Percentiles rank a stretch among this genome's conserved stretches.
Evolutionary conservation across 1,140 invertebrate species (phyloP).

Genomic region (Nebria ingens): DNA sequence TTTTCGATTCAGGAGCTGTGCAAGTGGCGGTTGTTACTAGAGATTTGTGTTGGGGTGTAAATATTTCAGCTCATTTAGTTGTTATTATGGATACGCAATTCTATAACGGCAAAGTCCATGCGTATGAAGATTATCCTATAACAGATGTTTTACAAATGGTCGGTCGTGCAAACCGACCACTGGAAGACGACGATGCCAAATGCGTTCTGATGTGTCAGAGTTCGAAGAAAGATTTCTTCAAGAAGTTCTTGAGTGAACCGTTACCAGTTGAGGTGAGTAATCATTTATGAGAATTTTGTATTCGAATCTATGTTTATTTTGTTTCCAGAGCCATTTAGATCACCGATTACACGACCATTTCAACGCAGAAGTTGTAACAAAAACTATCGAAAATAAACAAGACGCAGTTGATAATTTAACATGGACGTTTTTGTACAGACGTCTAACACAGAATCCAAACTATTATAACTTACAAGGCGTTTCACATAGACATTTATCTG

Average conservation of each 20-base stretch:
- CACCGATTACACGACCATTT: constrained; percentile 98
- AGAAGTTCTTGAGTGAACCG: constrained; percentile 96
- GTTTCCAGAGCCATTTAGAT: constrained; percentile 76
- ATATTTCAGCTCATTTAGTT: constrained; percentile 81
- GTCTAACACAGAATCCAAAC: constrained; percentile 98
- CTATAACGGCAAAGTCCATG: constrained; percentile 89
- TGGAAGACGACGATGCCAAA: constrained; percentile 88
- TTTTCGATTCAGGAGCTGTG: constrained; percentile 88
- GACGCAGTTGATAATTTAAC: constrained; percentile 99
- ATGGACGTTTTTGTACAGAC: constrained; percentile 96
- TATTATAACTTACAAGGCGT: constrained; percentile 98
- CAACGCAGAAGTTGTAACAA: constrained; percentile 98
- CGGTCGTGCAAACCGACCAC: constrained; percentile 79
- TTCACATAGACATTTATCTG: constrained; percentile 92
- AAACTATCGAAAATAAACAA: constrained; percentile 99
- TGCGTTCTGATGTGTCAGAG: constrained; percentile 95
- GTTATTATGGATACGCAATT: constrained; percentile 96
- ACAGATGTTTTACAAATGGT: constrained; percentile 98
- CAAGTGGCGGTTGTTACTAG: constrained; percentile 87
- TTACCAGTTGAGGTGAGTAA: constrained; percentile 77
- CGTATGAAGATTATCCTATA: constrained; percentile 96
- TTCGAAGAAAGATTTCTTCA: constrained; percentile 98
- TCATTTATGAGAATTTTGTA: not conserved
- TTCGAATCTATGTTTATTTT: constrained; percentile 14
- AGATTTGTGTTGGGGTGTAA: constrained; percentile 86